phyloP scores from a whole-genome alignment of 2,797 vertebrate species.

The Lacerta viridis region DNA sequence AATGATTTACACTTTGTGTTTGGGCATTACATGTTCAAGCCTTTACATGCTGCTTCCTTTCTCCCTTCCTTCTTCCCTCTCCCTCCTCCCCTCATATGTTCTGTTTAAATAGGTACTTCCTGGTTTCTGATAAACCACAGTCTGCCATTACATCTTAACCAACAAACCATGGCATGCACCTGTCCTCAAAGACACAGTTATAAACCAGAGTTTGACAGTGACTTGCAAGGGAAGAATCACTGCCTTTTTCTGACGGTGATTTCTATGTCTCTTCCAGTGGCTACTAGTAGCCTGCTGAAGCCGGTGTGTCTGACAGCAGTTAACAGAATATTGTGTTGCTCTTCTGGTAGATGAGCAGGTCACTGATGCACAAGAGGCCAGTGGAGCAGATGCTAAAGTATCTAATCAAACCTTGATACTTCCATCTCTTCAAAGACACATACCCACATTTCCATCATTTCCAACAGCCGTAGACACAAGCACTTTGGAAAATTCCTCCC shows the following conservation, averaged over 20 bases:
- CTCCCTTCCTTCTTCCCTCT: too few relatives aligned
- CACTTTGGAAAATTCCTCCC: constrained; percentile 89
- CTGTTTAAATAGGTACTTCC: not conserved
- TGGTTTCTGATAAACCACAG: not conserved
- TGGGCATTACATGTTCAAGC: too few relatives aligned
- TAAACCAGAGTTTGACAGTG: not conserved
- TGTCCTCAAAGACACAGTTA: not conserved
- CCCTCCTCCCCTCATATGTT: too few relatives aligned
- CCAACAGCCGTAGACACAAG: constrained; percentile 86
- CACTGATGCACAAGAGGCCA: not conserved
- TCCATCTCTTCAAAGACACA: constrained; percentile 25
- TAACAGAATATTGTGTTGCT: not conserved
- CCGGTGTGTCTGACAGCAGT: not conserved
- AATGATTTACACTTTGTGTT: too few relatives aligned
- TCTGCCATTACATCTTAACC: not conserved
- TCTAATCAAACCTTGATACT: constrained; percentile 19
- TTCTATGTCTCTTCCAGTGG: not conserved
- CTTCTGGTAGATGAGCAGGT: not conserved
- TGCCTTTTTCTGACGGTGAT: not conserved
- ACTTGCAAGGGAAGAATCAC: not conserved
- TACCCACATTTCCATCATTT: constrained; percentile 91
- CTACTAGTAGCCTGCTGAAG: not conserved
- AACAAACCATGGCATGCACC: not conserved
- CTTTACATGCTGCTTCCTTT: too few relatives aligned
- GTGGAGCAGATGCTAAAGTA: not conserved